Conservation (phyloP, 2,888 invertebrate species). For the Orthosia incerta region DNA sequence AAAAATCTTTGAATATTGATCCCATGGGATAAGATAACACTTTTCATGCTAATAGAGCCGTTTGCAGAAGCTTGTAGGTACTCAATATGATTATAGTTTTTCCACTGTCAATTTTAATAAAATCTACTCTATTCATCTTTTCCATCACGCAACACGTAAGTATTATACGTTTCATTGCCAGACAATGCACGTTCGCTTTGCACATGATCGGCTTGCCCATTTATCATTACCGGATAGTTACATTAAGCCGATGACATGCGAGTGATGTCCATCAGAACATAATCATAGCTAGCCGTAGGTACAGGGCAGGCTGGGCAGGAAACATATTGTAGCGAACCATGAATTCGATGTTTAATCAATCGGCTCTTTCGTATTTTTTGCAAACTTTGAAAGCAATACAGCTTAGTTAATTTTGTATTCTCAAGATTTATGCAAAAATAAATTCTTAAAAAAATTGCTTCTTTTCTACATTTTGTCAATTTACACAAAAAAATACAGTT, state of each 20-base stretch:
- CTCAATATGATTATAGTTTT: neutral
- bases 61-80: no score
- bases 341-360: neutral
- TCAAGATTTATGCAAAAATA: no score
- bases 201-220: constrained; percentile 48
- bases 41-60: no score
- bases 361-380: neutral
- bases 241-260: constrained; percentile 60
- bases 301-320: neutral
- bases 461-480: no score
- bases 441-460: no score
- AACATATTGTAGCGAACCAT: constrained; percentile 15
- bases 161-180: constrained; percentile 44
- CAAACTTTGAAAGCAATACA: no score
- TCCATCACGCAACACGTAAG: constrained; percentile 14
- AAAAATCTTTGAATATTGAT: no score
- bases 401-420: no score
- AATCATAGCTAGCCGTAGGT: constrained; percentile 13
- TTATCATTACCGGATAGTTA: constrained; percentile 50
- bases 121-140: neutral
- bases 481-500: no score
- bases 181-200: constrained; percentile 26
- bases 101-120: neutral
- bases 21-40: no score
- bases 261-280: constrained; percentile 38